Base-by-base conservation (phyloP, 2,797 vertebrate genomes). In the Ctenochaetus hawaiiensis region DNA sequence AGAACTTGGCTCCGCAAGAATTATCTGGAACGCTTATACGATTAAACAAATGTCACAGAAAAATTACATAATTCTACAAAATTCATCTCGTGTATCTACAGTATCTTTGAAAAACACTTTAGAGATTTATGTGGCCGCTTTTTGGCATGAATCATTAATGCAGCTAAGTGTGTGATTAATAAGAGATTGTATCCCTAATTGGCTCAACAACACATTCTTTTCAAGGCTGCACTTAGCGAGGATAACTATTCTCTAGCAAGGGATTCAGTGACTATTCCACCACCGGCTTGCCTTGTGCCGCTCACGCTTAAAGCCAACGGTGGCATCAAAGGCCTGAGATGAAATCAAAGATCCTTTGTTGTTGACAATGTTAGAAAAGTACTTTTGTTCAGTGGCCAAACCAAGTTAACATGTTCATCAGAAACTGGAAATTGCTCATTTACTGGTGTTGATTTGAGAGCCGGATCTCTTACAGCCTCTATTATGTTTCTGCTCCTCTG, bases 121-220 rank as follows among this genome's bases (percentile, higher is more conserved):
- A 8, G 81, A 85, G 80, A 87, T 72, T 81, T 51, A 63, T 84
- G 64, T 80, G 81, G 72, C 77, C 63, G 44, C 80, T 89, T 84
- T 90, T 60, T 81, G 60, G 58, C 70, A 82, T 92, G 72, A 94
- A 92, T 92, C 82, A 93, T 93, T 92, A 83, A 94, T 89, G 82
- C 49, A 61, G 73, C 84, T 89, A 84, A 92, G 89, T 75, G 85
- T 81, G 82, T 86, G 85, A 92, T 94, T 93, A 93, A 93, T 93
- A 94, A 92, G 85, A 89, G 70, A 93, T 92, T 79, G 80, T 84
- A 74, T 86, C 82, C 71, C 81, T 87, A 92, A 92, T 90, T 91
- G 87, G 81, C 83, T 85, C 81, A 82, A 93, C 81, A 85, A 90
- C 87, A 80, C 81, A 52, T 84, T 87, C 76, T 80, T 84, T 88